Percentiles rank a stretch among this genome's conserved stretches.
Evolutionary conservation across 2,113 vertebrate species (phyloP).

Genomic region (Coptodon bakossiorum): DNA sequence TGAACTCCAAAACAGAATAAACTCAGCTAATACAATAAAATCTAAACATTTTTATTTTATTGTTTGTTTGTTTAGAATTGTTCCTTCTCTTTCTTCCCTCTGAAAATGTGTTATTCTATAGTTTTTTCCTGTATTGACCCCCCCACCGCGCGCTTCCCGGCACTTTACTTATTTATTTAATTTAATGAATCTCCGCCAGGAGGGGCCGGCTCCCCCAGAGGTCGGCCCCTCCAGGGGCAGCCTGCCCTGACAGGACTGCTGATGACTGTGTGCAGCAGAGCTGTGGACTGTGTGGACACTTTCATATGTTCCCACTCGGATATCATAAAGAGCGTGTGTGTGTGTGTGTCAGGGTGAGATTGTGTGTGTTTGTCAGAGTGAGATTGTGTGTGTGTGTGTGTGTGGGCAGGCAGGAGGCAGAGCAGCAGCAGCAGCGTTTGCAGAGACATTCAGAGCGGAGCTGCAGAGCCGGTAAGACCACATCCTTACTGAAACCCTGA

Average conservation of each 20-base stretch:
- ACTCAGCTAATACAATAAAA: not conserved
- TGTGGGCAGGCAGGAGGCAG: not conserved
- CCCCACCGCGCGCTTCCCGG: fast-evolving
- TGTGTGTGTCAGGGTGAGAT: not conserved
- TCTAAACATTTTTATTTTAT: not conserved
- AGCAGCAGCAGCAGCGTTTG: not conserved
- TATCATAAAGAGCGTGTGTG: not conserved
- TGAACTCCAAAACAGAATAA: not conserved
- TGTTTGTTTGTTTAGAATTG: not conserved
- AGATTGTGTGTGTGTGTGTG: not conserved
- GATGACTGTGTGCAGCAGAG: not conserved
- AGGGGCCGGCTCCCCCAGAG: not conserved
- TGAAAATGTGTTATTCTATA: not conserved
- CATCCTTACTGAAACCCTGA: not conserved
- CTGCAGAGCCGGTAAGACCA: not conserved
- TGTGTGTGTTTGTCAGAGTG: not conserved
- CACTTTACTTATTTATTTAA: not conserved
- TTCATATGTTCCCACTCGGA: not conserved
- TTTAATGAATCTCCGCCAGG: not conserved
- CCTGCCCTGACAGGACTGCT: too few relatives aligned
- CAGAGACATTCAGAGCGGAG: not conserved
- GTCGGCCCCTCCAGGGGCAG: not conserved
- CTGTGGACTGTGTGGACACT: not conserved
- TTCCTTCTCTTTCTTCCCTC: not conserved
- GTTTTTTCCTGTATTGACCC: not conserved